Base-by-base conservation (phyloP, 2,113 vertebrate species). In the Melanocharis versteri region DNA sequence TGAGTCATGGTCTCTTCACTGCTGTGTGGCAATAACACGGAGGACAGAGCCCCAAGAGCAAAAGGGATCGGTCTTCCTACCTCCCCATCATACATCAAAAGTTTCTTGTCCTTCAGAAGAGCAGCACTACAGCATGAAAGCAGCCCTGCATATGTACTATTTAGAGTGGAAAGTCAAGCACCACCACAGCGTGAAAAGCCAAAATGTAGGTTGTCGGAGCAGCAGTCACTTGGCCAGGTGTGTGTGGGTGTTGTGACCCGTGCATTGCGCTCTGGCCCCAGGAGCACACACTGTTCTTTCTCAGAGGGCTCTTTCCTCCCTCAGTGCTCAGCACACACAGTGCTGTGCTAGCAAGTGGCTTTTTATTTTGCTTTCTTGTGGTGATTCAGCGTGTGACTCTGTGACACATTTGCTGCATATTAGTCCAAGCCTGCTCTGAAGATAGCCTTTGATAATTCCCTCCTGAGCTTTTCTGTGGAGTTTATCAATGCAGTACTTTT, bases 341-440 rank as follows among this genome's bases (percentile, higher is more conserved):
- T 22, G 23, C 47, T 7, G 2, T 70, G 58, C 88, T 92, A 72
- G 11, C 45, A 64, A 76, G 28, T 57, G 51, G 23, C 42, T 65
- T 72, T 93, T 83, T 69, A 70, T 80, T 72, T 85, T 66, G 33
- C 56, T 91, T 68, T 76, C 83, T 88, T 86, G 30, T 65, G 57
- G 75, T 5, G 0, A 42, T 90, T 88, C 58, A 35, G n/a, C 0
- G 0, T 76, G 53, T 40, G 56, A 42, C 44, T 85, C 51, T 60
- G 48, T 85, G 88, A 48, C 68, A 86, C 19, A 4, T 81, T 93
- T 83, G 27, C 71, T 92, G 66, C n/a, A 45, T 42, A 35, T 72
- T 76, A 69, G 68, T 86, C 88, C 80, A 79, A 65, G 76, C 66
- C 57, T 86, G 37, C 75, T 90, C 90, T 76, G 70, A 83, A 88